Evolutionary conservation across 2,888 invertebrate species (phyloP), one percentile per base, ranked within the genome.

Genomic region (Deilephila elpenor): DNA sequence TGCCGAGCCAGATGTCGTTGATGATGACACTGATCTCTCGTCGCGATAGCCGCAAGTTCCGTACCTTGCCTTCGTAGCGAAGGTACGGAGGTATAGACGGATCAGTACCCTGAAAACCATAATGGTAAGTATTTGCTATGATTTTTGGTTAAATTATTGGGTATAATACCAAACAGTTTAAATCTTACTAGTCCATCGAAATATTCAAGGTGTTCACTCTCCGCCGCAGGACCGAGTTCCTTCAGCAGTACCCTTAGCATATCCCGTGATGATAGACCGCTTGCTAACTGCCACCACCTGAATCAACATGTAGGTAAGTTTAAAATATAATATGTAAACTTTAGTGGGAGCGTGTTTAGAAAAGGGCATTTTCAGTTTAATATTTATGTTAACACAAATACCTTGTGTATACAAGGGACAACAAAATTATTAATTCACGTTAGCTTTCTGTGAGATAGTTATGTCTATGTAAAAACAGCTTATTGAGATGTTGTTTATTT

Each of bases 41-140:
- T 34, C 94, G 88, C 7, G 93, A 93, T n/a, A 95, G 86, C 0
- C 95, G 91, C 80, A 95, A 79, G 85, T 95, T 95, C 72, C 95
- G 91, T 29, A 95, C 93, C 70, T 86, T 85, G 1, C 95, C 95
- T 67, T 88, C 87, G 84, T 93, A 88, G 2, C 92, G 91, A 14
- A 95, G 80, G 83, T 94, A 95, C 0, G 92, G 88, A 0, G 95
- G 95, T 6, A 95, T 86, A 32, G 83, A 80, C 0, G 93, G 93
- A 73, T 94, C 95, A 37, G 78, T 86, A 19, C 95, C 95, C 95
- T 95, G 75, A 14, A 76, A 59, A 29, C 3, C 44, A 44, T 1
- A 44, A 11, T 44, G 4, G 44, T 44, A 44, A 44, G 14, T 4
- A 7, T 56, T 14, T 29, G 17, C 5, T 17, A 61, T 61, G 61